Base-by-base conservation (phyloP, 2,797 vertebrate species). In the Alcedo atthis region DNA sequence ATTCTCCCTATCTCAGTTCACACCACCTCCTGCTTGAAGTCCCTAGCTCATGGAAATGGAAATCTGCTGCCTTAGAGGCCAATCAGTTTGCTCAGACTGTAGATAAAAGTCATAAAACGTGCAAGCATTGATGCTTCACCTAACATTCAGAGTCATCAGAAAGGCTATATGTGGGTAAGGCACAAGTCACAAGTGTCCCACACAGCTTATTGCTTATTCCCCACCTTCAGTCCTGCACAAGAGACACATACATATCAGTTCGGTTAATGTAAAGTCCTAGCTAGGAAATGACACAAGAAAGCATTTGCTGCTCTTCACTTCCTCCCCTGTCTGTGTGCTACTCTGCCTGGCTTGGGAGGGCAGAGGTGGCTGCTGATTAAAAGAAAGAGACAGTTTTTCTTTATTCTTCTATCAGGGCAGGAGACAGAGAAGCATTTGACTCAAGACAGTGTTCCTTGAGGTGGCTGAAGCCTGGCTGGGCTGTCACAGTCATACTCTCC, bases 361-460 rank as follows among this genome's bases (percentile, higher is more conserved):
- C 46, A 84, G 83, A 94, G 49, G 45, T 90, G 94, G 93, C 69
- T 90, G 90, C 45, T 90, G 73, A 67, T 93, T 42, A 82, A 91
- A 93, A 87, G 62, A 90, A 81, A 62, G 87, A 94, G 81, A 69
- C 48, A 88, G 67, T 46, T 63, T 91, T 91, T 85, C 84, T 81
- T 93, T 75, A 86, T 90, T 94, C 88, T 92, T 94, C 67, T 68
- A 70, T 91, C 81, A 92, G 62, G 25, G 42, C 55, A 85, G 63
- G 79, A 92, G 88, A 85, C 69, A 82, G 82, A 74, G 70, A 92
- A 84, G 71, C 59, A 54, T 28, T 96, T 85, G 91, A 93, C 78
- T 80, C 3, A 12, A 86, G 55, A 74, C 17, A 92, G 20, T 4
- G 9, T 95, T 95, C 86, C 94, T 73, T 71, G 95, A 87, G 78